Evolutionary conservation across 2,888 invertebrate genomes (phyloP).

Genomic region (Silvanus unidentatus): DNA sequence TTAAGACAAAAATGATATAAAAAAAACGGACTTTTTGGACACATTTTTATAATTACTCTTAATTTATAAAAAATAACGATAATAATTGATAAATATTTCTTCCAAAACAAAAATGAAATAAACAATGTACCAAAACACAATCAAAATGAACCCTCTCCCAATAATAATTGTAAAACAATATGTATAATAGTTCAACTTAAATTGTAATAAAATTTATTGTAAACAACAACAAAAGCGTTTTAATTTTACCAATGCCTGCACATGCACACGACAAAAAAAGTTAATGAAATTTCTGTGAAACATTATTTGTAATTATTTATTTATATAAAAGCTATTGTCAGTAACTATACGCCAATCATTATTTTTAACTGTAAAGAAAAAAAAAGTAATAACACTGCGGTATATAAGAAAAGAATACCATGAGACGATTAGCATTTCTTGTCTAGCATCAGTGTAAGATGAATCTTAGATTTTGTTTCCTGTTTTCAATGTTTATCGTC

Average conservation of each 20-base stretch:
- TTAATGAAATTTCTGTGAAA: too few relatives aligned
- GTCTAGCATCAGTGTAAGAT: neutral
- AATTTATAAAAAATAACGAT: too few relatives aligned
- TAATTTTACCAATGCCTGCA: neutral
- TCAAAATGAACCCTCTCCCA: constrained; percentile 32
- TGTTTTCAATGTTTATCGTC: neutral
- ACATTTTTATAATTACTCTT: constrained; percentile 22
- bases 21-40: constrained; percentile 22
- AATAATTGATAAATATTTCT: constrained; percentile 13
- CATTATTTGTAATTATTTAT: too few relatives aligned
- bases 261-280: too few relatives aligned
- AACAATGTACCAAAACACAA: constrained; percentile 35
- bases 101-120: constrained; percentile 7
- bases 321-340: too few relatives aligned
- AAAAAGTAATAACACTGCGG: neutral
- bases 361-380: constrained; percentile 2
- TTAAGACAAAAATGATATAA: constrained; percentile 19
- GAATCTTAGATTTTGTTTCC: neutral
- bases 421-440: constrained; percentile 1
- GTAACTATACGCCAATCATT: neutral
- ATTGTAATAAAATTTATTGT: constrained; percentile 14
- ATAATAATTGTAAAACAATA: constrained; percentile 34
- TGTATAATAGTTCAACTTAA: constrained; percentile 36
- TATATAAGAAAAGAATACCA: too few relatives aligned
- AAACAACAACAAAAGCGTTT: constrained; percentile 5